Evolutionary conservation across 2,113 vertebrate genomes (phyloP).

Genomic region (Laticauda laticaudata): DNA sequence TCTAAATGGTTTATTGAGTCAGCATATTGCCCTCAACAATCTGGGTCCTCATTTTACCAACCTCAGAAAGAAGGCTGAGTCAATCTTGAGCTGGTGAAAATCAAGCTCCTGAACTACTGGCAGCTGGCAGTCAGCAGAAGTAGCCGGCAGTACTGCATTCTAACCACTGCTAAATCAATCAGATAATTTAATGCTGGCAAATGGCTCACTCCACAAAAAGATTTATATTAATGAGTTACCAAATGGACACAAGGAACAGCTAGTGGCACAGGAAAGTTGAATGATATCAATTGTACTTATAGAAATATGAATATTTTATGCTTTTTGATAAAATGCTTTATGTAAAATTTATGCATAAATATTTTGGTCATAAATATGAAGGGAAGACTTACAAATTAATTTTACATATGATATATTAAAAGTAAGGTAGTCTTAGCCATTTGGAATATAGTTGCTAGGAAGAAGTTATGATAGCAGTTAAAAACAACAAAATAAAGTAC

Average conservation of each 20-base stretch:
- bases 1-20: too few relatives aligned
- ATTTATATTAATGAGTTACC: slow-evolving; percentile 8
- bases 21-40: too few relatives aligned
- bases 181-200: background rate
- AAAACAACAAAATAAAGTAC: background rate
- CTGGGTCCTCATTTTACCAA: too few relatives aligned
- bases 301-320: background rate
- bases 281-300: background rate
- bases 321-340: too few relatives aligned
- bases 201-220: slow-evolving; percentile 8
- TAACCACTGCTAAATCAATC: background rate
- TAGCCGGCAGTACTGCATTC: too few relatives aligned
- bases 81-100: too few relatives aligned
- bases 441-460: background rate
- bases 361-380: background rate
- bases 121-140: too few relatives aligned
- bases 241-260: background rate
- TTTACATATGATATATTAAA: too few relatives aligned
- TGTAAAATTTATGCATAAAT: too few relatives aligned
- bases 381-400: background rate
- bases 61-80: too few relatives aligned
- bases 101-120: too few relatives aligned
- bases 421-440: background rate
- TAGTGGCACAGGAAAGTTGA: background rate
- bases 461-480: background rate